phyloP scores from a whole-genome alignment of 2,797 vertebrate species.

The Bradypus variegatus region DNA sequence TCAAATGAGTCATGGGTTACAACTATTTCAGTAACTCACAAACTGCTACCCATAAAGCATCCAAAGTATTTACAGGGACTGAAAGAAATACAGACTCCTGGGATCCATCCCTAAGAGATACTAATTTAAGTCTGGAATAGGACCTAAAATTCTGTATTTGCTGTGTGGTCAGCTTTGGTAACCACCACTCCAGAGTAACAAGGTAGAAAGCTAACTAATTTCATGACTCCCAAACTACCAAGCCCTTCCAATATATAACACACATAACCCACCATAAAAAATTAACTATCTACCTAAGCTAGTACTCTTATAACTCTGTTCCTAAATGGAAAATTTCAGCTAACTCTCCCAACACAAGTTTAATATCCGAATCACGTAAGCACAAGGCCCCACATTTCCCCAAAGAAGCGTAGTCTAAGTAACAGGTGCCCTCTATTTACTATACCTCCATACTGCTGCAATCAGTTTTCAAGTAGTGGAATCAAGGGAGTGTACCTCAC shows the following conservation, averaged over 20 bases:
- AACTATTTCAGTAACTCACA: background rate
- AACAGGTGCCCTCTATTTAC: constrained; percentile 30
- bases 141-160: background rate
- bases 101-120: background rate
- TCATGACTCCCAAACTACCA: background rate
- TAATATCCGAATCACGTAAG: background rate
- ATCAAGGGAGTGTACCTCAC: constrained; percentile 52
- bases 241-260: background rate
- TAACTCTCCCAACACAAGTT: background rate
- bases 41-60: background rate
- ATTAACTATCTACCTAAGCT: background rate
- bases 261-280: background rate
- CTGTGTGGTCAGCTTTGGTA: background rate
- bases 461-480: constrained; percentile 54
- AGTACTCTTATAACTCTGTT: background rate
- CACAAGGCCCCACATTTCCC: background rate
- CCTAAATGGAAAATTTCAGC: constrained; percentile 7
- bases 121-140: background rate
- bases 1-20: background rate
- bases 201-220: background rate
- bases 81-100: constrained; percentile 18
- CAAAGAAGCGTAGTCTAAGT: background rate
- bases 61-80: background rate
- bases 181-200: background rate
- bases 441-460: constrained; percentile 41